Percentiles rank a stretch among this genome's conserved stretches.
These are phyloP conservation scores for Nycticryphes semicollaris DNA, from an alignment of 2,113 vertebrate genomes.

Conservation along the genomic window DNA sequence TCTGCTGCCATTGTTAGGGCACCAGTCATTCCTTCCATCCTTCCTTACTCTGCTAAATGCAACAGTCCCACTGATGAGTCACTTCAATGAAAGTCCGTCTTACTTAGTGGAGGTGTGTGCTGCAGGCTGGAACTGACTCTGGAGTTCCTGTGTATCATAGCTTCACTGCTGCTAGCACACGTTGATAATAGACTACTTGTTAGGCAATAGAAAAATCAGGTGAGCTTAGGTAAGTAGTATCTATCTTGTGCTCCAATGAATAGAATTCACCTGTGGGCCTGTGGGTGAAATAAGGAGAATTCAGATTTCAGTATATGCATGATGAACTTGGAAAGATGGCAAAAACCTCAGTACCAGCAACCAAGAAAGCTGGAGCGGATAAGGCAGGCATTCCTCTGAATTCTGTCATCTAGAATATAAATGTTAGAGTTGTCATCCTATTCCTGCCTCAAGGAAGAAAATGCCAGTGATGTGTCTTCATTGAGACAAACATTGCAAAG, in stretches of 20 bases:
- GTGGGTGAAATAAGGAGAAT: background rate
- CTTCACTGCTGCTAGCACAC: background rate
- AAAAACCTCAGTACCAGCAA: background rate
- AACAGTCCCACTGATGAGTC: background rate
- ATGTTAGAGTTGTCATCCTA: background rate
- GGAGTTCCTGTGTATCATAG: background rate
- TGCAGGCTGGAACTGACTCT: background rate
- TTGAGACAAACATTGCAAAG: background rate
- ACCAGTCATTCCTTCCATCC: background rate
- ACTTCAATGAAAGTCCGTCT: background rate
- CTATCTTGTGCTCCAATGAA: background rate
- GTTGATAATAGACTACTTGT: background rate
- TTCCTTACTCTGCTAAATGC: background rate
- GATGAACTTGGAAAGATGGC: background rate
- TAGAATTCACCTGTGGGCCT: background rate
- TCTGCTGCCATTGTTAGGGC: background rate
- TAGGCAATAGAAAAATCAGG: background rate
- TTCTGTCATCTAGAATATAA: slow-evolving; percentile 29
- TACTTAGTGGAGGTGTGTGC: background rate
- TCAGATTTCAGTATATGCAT: background rate
- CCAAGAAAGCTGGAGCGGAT: background rate
- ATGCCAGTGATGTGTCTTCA: background rate
- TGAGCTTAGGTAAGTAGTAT: background rate
- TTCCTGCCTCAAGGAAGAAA: background rate
- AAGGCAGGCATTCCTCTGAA: slow-evolving; percentile 37